A percentile compares a stretch with the other conserved stretches of the same genome.
These are phyloP conservation scores for Geococcyx californianus DNA, from an alignment of 2,113 vertebrate species.

Conservation along the genomic window DNA sequence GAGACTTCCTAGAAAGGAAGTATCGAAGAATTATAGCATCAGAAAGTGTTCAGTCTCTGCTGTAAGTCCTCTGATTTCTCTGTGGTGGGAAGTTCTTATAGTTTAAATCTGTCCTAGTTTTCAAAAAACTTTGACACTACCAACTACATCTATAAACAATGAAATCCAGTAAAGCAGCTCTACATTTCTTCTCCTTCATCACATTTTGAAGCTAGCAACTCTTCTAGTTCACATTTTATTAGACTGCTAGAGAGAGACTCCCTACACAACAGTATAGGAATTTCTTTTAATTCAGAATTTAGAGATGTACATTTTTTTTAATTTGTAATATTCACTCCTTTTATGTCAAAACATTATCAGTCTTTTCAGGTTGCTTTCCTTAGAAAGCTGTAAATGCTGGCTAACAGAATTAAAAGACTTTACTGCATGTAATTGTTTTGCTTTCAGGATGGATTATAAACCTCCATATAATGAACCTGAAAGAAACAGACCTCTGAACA, in stretches of 20 bases:
- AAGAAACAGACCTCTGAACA: neutral
- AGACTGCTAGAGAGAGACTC: neutral
- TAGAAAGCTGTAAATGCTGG: neutral
- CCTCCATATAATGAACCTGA: neutral
- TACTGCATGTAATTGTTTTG: neutral
- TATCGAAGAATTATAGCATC: neutral
- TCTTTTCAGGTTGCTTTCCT: neutral
- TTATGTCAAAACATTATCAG: neutral
- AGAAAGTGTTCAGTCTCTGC: neutral
- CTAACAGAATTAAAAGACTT: neutral
- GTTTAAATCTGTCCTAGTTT: neutral
- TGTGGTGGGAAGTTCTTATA: neutral
- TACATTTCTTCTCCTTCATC: neutral
- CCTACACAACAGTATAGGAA: neutral
- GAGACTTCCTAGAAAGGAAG: neutral
- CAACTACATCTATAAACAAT: neutral
- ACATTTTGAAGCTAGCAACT: neutral
- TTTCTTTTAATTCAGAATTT: neutral
- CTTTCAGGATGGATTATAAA: neutral
- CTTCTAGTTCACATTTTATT: neutral
- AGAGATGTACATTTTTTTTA: neutral
- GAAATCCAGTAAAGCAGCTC: neutral
- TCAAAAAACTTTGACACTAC: neutral
- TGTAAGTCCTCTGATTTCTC: neutral
- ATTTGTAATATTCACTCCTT: neutral